phyloP scores from a whole-genome alignment of 2,888 invertebrate genomes.

The Gari tellinella region DNA sequence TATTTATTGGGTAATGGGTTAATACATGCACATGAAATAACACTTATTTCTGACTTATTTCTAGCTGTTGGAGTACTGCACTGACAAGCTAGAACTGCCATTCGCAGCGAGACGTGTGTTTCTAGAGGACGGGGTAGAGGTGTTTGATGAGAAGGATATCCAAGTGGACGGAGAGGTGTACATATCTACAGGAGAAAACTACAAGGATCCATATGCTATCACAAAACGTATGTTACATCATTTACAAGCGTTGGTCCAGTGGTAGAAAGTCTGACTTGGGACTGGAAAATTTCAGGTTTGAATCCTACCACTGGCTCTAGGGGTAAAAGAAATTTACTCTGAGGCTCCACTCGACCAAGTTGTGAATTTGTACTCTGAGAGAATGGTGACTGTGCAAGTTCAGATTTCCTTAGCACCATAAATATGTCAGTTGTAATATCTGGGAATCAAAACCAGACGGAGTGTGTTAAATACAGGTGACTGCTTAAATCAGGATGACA shows the following conservation, averaged over 20 bases:
- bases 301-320: neutral
- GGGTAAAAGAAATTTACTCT: neutral
- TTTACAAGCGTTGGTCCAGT: neutral
- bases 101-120: constrained; percentile 83
- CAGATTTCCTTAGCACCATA: too few species aligned
- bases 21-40: too few species aligned
- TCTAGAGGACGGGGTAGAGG: constrained; percentile 82
- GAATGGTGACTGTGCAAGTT: too few species aligned
- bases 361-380: too few species aligned
- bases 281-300: neutral
- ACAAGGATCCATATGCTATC: constrained; percentile 79
- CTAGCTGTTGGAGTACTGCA: constrained; percentile 82
- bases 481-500: too few species aligned
- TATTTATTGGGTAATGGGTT: too few species aligned
- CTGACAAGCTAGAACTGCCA: constrained; percentile 80
- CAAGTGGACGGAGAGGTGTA: constrained; percentile 79
- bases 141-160: constrained; percentile 78
- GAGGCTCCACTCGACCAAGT: too few species aligned
- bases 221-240: constrained; percentile 78
- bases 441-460: too few species aligned
- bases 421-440: too few species aligned
- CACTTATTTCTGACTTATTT: constrained; percentile 22
- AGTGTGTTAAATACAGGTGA: too few species aligned
- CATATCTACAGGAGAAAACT: constrained; percentile 82
- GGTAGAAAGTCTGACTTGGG: neutral